Conservation (phyloP, 2,113 vertebrate genomes). For the Phrynocephalus versicolor region DNA sequence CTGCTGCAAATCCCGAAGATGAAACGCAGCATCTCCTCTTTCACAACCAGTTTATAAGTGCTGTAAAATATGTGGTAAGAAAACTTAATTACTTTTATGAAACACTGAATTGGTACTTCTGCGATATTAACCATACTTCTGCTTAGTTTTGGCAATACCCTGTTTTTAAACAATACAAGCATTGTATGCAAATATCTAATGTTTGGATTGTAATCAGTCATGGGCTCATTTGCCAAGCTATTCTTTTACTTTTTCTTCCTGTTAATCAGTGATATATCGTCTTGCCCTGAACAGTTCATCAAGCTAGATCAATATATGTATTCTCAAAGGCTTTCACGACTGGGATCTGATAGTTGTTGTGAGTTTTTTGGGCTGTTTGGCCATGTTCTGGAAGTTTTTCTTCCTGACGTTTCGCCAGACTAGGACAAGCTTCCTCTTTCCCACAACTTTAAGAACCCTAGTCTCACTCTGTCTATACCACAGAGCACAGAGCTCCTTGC, state of each 20-base stretch:
- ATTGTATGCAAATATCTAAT: constrained; percentile 9
- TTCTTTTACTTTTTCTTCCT: neutral
- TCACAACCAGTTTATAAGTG: constrained; percentile 98
- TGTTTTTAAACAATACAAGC: neutral
- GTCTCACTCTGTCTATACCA: too few species aligned
- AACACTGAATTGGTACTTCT: constrained; percentile 20
- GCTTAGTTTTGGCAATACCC: neutral
- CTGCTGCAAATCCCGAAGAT: constrained; percentile 93
- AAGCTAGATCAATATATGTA: too few species aligned
- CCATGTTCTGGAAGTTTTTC: too few species aligned
- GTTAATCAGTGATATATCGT: neutral
- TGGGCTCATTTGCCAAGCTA: neutral
- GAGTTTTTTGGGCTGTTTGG: too few species aligned
- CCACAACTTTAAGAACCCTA: too few species aligned
- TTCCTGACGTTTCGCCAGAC: too few species aligned
- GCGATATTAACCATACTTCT: neutral
- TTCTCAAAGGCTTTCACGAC: too few species aligned
- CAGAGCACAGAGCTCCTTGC: too few species aligned
- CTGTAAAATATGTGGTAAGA: constrained; percentile 98
- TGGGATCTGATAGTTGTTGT: too few species aligned
- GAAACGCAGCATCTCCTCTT: constrained; percentile 97
- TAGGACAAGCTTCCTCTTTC: too few species aligned
- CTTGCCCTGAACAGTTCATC: neutral
- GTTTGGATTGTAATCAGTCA: neutral
- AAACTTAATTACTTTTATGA: constrained; percentile 43